Evolutionary conservation across 2,113 vertebrate genomes (phyloP).

Genomic region (Rhegmatorhina hoffmannsi): DNA sequence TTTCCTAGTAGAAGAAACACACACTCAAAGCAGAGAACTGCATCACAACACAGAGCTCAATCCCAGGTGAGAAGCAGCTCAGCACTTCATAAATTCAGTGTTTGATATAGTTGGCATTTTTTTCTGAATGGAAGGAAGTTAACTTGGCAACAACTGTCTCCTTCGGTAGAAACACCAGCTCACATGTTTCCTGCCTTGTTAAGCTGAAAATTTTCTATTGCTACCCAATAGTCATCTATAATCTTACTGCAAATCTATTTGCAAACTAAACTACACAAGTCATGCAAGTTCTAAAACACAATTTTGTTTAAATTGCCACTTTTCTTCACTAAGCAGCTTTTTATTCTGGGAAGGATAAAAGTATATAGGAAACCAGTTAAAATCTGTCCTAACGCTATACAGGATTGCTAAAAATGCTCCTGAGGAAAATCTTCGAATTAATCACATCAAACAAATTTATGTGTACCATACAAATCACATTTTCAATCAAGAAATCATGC

Average conservation of each 20-base stretch:
- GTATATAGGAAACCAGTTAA: neutral
- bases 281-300: neutral
- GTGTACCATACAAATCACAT: neutral
- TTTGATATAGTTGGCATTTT: neutral
- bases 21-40: neutral
- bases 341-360: neutral
- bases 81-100: neutral
- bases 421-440: neutral
- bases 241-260: neutral
- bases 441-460: neutral
- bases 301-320: neutral
- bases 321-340: neutral
- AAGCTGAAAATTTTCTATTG: neutral
- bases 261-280: neutral
- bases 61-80: neutral
- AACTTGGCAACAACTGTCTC: neutral
- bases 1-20: neutral
- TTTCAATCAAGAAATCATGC: neutral
- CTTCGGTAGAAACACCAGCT: neutral
- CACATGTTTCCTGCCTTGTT: neutral
- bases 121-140: neutral
- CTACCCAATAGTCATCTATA: neutral
- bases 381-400: neutral
- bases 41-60: neutral
- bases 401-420: neutral